Conservation (phyloP, 2,113 vertebrate species). For the Siphamia tubifer region DNA sequence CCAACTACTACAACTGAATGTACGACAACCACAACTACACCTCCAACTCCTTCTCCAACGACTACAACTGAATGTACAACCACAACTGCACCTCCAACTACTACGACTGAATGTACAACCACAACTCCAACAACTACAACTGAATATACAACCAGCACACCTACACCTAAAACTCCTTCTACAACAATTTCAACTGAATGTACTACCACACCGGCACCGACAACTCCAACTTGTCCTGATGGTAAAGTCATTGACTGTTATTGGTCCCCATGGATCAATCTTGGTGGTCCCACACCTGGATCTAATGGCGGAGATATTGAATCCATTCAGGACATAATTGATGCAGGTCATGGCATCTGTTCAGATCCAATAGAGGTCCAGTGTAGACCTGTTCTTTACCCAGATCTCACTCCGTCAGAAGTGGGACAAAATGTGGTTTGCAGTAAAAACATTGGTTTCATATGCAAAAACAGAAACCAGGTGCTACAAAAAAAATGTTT, state of each 20-base stretch:
- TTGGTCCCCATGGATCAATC: slow-evolving; percentile 23
- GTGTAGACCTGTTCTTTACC: slow-evolving; percentile 39
- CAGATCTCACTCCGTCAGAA: neutral
- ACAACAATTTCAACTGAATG: neutral
- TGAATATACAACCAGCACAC: neutral
- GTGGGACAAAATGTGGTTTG: slow-evolving; percentile 53
- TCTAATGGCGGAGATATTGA: slow-evolving; percentile 35
- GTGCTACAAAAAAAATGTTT: slow-evolving; percentile 53
- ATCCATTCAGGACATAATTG: slow-evolving; percentile 8
- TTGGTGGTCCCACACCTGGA: slow-evolving; percentile 32
- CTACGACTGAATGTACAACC: neutral
- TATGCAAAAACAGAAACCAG: slow-evolving; percentile 67
- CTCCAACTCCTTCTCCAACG: no score
- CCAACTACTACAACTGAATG: no score
- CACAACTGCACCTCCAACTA: no score
- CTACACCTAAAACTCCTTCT: neutral
- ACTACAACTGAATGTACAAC: no score
- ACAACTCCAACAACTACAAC: neutral
- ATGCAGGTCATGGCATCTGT: slow-evolving; percentile 6
- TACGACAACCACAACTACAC: no score
- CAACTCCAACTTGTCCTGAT: neutral
- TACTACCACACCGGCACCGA: neutral
- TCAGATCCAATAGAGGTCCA: neutral
- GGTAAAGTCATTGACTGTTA: neutral
- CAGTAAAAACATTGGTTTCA: slow-evolving; percentile 27